Conservation (phyloP, 53 echinoderm and acorn worm genomes). For the Holothuria scabra region DNA sequence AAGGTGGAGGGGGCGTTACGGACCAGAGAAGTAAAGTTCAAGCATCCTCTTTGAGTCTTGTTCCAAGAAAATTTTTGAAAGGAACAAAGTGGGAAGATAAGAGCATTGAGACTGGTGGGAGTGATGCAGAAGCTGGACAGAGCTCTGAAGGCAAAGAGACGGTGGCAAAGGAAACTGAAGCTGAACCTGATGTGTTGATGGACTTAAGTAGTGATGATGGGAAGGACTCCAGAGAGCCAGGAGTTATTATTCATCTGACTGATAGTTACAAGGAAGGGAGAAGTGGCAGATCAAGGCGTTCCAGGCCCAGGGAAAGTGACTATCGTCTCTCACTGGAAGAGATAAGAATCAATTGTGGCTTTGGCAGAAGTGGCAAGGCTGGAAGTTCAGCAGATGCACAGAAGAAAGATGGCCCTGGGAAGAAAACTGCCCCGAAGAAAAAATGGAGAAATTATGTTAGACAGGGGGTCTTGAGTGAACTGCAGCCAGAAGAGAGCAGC, state of each 20-base stretch:
- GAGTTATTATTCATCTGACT: conserved; percentile 30
- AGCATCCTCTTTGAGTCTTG: conserved; percentile 41
- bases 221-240: conserved; percentile 40
- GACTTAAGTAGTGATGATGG: conserved; percentile 41
- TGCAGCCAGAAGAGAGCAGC: not conserved
- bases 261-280: conserved; percentile 23
- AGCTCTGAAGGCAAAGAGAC: not conserved
- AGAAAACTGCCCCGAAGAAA: conserved; percentile 38
- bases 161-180: not conserved
- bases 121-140: not conserved
- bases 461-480: conserved; percentile 36
- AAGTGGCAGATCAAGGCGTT: conserved; percentile 22
- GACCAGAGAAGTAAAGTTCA: conserved; percentile 31
- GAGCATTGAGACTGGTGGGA: not conserved
- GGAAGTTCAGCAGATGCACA: not conserved
- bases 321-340: conserved; percentile 25
- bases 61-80: conserved; percentile 33
- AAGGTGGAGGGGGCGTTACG: not conserved
- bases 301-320: conserved; percentile 28
- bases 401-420: conserved; percentile 7
- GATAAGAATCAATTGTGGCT: not conserved
- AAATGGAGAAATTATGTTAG: conserved; percentile 43
- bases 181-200: conserved; percentile 12
- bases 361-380: not conserved
- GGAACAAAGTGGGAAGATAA: conserved; percentile 31